A percentile compares a stretch with the other conserved stretches of the same genome.
These are phyloP conservation scores for Numenius phaeopus DNA, from an alignment of 2,797 vertebrate genomes.

Conservation along the genomic window DNA sequence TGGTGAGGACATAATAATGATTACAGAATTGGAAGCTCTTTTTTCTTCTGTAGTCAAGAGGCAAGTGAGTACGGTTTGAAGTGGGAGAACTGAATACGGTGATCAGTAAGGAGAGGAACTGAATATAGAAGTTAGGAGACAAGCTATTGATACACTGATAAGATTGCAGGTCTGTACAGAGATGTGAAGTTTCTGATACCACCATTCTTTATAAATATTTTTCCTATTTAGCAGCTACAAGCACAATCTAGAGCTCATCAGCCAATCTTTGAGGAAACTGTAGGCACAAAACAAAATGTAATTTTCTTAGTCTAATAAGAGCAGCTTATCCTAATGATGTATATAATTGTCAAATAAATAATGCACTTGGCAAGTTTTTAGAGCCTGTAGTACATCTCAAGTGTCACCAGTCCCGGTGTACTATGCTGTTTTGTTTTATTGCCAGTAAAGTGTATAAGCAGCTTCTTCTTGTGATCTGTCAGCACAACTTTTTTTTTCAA, in stretches of 20 bases:
- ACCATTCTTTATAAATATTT: background rate
- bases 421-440: background rate
- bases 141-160: background rate
- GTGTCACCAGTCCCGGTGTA: background rate
- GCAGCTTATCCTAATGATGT: background rate
- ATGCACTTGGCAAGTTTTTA: background rate
- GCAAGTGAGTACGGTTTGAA: background rate
- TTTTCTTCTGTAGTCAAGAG: background rate
- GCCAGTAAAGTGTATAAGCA: background rate
- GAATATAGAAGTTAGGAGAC: background rate
- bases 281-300: background rate
- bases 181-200: background rate
- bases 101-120: background rate
- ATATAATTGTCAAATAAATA: background rate
- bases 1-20: background rate
- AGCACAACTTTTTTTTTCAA: background rate
- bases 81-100: background rate
- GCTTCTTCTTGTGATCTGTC: slow-evolving; percentile 3
- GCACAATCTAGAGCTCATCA: background rate
- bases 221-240: background rate
- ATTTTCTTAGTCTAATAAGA: background rate
- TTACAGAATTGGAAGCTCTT: background rate
- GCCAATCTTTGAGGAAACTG: background rate
- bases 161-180: background rate
- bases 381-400: background rate